Evolutionary conservation across 1,140 invertebrate genomes (phyloP).

Genomic region (Wiebesia pumilae): DNA sequence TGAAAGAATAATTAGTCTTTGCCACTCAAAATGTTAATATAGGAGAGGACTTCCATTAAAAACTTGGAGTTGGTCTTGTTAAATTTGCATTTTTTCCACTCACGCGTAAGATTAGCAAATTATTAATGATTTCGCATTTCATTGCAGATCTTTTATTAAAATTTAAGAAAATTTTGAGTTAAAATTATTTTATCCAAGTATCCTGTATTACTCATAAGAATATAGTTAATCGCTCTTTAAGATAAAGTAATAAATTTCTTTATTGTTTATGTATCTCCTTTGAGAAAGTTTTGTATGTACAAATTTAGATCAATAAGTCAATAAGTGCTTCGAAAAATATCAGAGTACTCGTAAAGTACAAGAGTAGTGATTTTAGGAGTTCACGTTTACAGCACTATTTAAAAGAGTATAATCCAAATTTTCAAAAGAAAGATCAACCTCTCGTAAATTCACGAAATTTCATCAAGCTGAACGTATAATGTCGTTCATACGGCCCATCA

Average conservation of each 20-base stretch:
- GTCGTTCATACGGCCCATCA: constrained; percentile 31
- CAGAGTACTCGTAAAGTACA: no score
- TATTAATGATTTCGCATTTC: background rate
- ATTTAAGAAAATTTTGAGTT: background rate
- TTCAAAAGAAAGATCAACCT: constrained; percentile 9
- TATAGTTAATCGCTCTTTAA: no score
- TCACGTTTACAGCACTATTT: background rate
- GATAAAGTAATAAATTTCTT: no score
- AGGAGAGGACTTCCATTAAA: constrained; percentile 31
- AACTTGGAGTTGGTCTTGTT: background rate
- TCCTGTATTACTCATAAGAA: no score
- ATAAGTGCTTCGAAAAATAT: no score
- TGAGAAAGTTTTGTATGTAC: background rate
- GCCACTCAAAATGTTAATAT: constrained; percentile 50
- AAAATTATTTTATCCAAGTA: background rate
- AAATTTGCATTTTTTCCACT: background rate
- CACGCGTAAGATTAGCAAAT: background rate
- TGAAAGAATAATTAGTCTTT: constrained; percentile 30
- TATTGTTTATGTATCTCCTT: no score
- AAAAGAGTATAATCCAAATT: background rate
- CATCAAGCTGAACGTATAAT: constrained; percentile 6
- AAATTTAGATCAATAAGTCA: background rate
- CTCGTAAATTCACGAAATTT: background rate
- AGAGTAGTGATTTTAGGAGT: background rate
- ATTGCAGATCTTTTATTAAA: background rate